Evolutionary conservation across 2,113 vertebrate genomes (phyloP).

Genomic region (Chroicocephalus ridibundus): DNA sequence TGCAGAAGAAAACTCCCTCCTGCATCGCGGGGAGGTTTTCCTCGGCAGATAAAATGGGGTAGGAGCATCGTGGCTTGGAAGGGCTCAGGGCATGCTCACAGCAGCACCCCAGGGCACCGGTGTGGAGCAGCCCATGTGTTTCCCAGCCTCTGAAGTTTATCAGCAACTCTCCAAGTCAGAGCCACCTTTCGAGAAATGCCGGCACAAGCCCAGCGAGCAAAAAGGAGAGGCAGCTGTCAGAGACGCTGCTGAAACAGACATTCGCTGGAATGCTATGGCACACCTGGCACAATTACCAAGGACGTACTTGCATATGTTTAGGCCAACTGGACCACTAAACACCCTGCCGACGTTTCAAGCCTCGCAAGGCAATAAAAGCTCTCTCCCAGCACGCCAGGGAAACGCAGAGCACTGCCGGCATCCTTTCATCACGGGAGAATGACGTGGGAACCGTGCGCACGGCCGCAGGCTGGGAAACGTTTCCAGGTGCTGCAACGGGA

Average conservation of each 20-base stretch:
- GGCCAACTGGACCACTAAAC: not conserved
- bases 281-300: conserved; percentile 19
- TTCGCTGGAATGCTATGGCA: not conserved
- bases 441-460: fast-evolving
- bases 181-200: not conserved
- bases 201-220: not conserved
- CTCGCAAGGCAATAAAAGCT: not conserved
- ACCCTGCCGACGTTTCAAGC: not conserved
- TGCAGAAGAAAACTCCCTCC: not conserved
- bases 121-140: not conserved
- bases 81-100: not conserved
- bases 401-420: not conserved
- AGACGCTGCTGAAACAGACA: not conserved
- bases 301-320: not conserved
- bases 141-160: not conserved
- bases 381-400: not conserved
- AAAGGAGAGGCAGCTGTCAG: not conserved
- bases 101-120: not conserved
- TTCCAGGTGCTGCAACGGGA: not conserved
- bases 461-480: fast-evolving
- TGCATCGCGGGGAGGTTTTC: fast-evolving
- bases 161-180: not conserved
- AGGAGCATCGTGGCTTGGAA: fast-evolving
- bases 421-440: not conserved
- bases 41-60: not conserved